These are phyloP conservation scores for Lathamus discolor DNA, from an alignment of 2,113 vertebrate genomes.

Conservation along the genomic window DNA sequence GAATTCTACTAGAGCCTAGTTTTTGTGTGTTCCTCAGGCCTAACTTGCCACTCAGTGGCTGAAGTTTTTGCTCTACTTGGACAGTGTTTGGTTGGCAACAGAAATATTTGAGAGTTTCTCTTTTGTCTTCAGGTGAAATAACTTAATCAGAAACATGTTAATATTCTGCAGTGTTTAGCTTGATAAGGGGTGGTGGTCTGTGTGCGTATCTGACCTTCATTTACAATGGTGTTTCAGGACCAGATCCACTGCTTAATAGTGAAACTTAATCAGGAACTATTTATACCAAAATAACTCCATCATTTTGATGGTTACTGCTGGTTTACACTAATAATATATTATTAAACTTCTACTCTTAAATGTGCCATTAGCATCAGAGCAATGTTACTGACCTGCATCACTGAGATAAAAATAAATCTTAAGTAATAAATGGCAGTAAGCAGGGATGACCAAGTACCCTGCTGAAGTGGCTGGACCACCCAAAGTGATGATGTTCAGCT, in stretches of 20 bases:
- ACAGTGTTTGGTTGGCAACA: not conserved
- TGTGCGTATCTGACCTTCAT: not conserved
- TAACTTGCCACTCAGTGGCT: not conserved
- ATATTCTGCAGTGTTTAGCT: accelerated
- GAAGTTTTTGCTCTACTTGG: not conserved
- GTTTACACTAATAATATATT: not conserved
- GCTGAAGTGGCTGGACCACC: not conserved
- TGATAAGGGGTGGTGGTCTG: accelerated
- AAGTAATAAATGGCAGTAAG: no score
- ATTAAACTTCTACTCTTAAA: not conserved
- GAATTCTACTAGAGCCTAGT: not conserved
- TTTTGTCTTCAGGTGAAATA: not conserved
- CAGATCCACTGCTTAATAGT: not conserved
- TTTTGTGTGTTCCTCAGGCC: not conserved
- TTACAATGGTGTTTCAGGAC: not conserved
- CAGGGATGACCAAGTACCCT: not conserved
- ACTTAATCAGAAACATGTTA: not conserved
- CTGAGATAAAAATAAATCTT: not conserved
- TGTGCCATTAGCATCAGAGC: not conserved
- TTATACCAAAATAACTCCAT: not conserved
- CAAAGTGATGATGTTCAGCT: not conserved
- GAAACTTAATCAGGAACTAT: not conserved
- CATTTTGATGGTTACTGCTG: not conserved
- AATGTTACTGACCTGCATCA: no score
- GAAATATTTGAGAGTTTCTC: not conserved